Evolutionary conservation across 2,888 invertebrate species (phyloP).

Genomic region (Thecophora atra): DNA sequence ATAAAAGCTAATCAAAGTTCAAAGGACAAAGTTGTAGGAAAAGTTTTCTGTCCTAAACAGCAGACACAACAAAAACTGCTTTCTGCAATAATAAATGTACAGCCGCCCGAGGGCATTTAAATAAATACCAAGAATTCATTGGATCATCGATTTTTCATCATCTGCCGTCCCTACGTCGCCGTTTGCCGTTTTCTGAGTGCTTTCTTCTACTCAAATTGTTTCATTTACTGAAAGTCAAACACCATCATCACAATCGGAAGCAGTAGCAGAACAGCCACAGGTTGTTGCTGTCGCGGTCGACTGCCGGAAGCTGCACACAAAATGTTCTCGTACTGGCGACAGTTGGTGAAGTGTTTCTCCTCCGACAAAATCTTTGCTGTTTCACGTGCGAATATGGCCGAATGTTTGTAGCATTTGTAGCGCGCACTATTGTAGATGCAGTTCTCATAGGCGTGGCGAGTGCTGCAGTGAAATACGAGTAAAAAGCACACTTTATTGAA

Average conservation of each 20-base stretch:
- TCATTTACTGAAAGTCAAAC: no score
- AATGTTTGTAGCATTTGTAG: constrained; percentile 63
- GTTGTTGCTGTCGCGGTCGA: neutral
- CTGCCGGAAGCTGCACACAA: constrained; percentile 47
- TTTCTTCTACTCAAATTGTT: no score
- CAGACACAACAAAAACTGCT: no score
- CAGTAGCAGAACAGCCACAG: neutral
- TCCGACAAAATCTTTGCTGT: constrained; percentile 64
- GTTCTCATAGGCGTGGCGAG: constrained; percentile 64
- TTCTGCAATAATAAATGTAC: no score
- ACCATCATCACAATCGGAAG: neutral
- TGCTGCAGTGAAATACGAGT: constrained; percentile 49
- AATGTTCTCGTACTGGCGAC: constrained; percentile 57
- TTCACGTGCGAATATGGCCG: constrained; percentile 62
- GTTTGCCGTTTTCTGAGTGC: no score
- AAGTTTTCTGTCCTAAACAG: no score
- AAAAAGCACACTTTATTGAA: neutral
- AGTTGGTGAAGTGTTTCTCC: constrained; percentile 64
- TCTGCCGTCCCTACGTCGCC: no score
- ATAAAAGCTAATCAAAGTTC: no score
- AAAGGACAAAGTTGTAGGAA: no score
- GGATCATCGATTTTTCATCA: no score
- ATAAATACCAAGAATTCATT: no score
- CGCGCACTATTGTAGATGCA: constrained; percentile 65
- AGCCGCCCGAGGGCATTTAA: no score